Conservation (phyloP, 2,113 vertebrate species). For the Dipodomys ordii region DNA sequence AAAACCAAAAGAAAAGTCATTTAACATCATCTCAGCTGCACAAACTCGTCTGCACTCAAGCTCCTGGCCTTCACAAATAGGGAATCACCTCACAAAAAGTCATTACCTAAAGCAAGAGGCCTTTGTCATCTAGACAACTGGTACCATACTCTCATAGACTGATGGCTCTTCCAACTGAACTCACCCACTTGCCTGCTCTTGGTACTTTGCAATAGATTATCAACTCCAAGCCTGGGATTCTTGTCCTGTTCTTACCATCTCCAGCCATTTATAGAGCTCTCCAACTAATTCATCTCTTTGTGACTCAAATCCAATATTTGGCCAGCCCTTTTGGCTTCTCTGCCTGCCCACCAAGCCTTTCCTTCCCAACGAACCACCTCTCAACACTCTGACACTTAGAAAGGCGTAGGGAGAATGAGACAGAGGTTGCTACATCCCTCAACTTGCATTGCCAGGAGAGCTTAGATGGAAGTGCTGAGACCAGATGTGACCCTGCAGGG, state of each 20-base stretch:
- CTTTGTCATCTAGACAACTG: neutral
- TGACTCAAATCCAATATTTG: neutral
- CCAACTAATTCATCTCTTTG: neutral
- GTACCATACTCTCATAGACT: neutral
- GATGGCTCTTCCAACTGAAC: fast-evolving
- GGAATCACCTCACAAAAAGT: neutral
- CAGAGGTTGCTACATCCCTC: neutral
- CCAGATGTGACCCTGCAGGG: neutral
- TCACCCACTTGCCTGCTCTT: neutral
- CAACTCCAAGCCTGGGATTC: neutral
- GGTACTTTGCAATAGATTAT: neutral
- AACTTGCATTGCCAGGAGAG: neutral
- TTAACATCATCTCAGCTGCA: neutral
- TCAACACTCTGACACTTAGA: neutral
- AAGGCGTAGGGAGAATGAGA: neutral
- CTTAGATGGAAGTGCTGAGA: neutral
- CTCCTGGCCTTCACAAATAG: neutral
- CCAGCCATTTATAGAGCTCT: neutral
- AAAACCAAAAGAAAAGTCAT: neutral
- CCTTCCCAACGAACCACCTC: neutral
- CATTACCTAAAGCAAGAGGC: neutral
- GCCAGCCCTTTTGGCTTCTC: neutral
- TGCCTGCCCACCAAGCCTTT: neutral
- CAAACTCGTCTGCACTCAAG: neutral
- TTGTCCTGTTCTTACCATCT: neutral